Base-by-base conservation (phyloP, 2,888 invertebrate species). In the Drosophila barbarae region DNA sequence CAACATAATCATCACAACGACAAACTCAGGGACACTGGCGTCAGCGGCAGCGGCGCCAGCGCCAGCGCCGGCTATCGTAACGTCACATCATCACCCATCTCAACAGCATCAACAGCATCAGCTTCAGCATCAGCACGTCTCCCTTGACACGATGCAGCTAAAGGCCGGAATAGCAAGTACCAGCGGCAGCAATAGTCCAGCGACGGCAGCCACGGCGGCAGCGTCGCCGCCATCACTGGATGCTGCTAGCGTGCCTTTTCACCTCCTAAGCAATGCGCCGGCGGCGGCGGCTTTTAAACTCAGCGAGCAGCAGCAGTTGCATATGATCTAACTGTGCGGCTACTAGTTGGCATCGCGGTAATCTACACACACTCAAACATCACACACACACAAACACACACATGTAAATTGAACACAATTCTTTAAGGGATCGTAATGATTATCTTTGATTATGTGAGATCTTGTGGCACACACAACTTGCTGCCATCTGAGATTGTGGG, bases 241-340 rank as follows among this genome's bases (percentile, higher is more conserved):
- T 84, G 34, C 72, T 72, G 71, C 82, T 1, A 79, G 73, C 7
- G 83, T 81, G 28, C 80, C 80, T 36, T 81, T 79, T 28, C 80
- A 81, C 58, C 51, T 84, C 64, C 72, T 84, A n/a, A 84, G 83
- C 71, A 85, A 81, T 70, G 74, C 80, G 70, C 77, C 77, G 69
- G 74, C 77, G 9, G 71, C 84, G 18, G 18, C 18, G 18, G 71
- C 84, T 50, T 82, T 82, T 13, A 82, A 79, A 28, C 60, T 84
- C 18, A 81, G 53, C 56, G 80, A 81, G 39, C 85, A 81, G 39
- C 85, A 81, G 55, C 82, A 82, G 60, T 64, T 84, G 68, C 79
- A 84, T 36, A 84, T 84, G 71, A 81, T 81, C 77, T 81, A 81
- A 82, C 84, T 58, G 53, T 46, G 42, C 39, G 44, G 51, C 36